Evolutionary conservation across 2,888 invertebrate genomes (phyloP), one percentile per base, ranked within the genome.

Genomic region (Bibio marci): DNA sequence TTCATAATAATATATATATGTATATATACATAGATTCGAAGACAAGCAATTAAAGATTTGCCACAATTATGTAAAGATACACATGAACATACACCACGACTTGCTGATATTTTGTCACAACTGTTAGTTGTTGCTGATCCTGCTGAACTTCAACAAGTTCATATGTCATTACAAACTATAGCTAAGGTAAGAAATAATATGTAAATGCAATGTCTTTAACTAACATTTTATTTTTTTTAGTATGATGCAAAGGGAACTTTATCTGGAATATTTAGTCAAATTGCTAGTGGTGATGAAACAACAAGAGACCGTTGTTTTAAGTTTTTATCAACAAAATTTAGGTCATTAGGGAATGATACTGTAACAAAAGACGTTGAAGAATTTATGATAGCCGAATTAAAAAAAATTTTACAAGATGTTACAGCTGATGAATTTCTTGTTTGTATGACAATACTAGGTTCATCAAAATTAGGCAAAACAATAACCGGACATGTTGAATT

Each of bases 101-200:
- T 95, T 50, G 83, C 91, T 11, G 91, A 92, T 57, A 87, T 94
- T 44, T 67, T 95, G 43, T 81, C 87, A 5, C 95, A 97, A 56
- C 65, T 97, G 32, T 64, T 95, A 41, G 85, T 87, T 56, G 75
- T 87, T 17, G 85, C 88, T 46, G 91, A 92, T 62, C 61, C 74
- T 19, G 70, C 76, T 18, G 95, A 95, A 63, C 67, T 88, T 45
- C 78, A 75, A 56, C 73, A 86, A 46, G 86, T 92, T 25, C 80
- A 83, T 44, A 80, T 77, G 51, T 83, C 90, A 1, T 66, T 95
- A 38, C 66, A 82, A 48, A 73, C 81, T 25, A 52, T 62, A 18
- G 47, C 58, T 5, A 62, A 62, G 48, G 56, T 56, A 45, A 36
- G n/a, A n/a, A n/a, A n/a, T n/a, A n/a, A 26, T 35, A 30, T 27